Evolutionary conservation across 2,888 invertebrate species (phyloP).

Genomic region (Acrobasis consociella): DNA sequence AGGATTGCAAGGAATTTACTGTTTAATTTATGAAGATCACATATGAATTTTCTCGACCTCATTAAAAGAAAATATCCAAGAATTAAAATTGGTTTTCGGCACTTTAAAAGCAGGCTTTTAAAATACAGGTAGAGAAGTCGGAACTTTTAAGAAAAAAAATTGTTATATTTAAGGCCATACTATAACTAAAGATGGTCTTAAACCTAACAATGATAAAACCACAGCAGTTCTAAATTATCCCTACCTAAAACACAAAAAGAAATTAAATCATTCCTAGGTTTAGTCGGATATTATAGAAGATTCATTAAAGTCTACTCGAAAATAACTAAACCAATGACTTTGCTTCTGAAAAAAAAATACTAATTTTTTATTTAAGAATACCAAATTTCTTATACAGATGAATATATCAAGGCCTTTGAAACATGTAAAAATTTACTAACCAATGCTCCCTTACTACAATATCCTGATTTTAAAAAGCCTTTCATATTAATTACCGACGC

Average conservation of each 20-base stretch:
- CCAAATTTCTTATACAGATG: slow-evolving; percentile 23
- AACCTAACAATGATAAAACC: slow-evolving; percentile 42
- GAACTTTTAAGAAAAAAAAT: slow-evolving; percentile 24
- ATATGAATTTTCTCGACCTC: neutral
- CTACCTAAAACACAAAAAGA: too few species aligned
- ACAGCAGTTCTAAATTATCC: slow-evolving; percentile 36
- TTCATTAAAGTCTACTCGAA: slow-evolving; percentile 45
- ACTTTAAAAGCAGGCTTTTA: neutral
- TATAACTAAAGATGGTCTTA: slow-evolving; percentile 37
- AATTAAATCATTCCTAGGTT: slow-evolving; percentile 50
- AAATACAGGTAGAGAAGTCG: neutral
- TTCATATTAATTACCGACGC: too few species aligned
- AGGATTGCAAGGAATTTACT: neutral
- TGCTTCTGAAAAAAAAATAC: too few species aligned
- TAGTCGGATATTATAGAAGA: slow-evolving; percentile 50
- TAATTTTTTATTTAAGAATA: too few species aligned
- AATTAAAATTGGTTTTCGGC: neutral
- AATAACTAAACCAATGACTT: slow-evolving; percentile 37
- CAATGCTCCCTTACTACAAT: slow-evolving; percentile 41
- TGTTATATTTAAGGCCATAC: slow-evolving; percentile 43
- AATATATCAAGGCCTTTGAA: slow-evolving; percentile 34
- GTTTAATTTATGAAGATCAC: neutral
- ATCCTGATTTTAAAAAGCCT: too few species aligned
- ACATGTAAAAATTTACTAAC: slow-evolving; percentile 39
- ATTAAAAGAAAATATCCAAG: neutral